phyloP scores from a whole-genome alignment of 2,888 invertebrate species.

The Phorcus lineatus region DNA sequence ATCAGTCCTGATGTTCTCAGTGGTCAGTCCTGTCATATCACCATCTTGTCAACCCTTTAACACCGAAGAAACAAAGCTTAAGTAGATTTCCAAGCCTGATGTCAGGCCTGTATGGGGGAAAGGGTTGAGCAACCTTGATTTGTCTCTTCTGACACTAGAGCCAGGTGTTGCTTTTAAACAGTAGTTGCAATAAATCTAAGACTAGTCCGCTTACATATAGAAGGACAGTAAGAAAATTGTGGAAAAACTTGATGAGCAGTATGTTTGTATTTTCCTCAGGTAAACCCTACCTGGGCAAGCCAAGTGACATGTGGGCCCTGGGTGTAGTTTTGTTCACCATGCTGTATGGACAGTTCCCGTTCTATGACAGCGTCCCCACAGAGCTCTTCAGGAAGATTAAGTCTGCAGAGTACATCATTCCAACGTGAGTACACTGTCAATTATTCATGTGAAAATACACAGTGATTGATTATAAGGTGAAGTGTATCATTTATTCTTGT shows the following conservation, averaged over 20 bases:
- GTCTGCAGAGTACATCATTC: slow-evolving; percentile 84
- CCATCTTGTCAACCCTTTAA: too few relatives aligned
- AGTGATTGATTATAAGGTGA: too few relatives aligned
- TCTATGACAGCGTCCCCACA: slow-evolving; percentile 85
- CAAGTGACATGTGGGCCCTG: slow-evolving; percentile 89
- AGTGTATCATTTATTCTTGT: too few relatives aligned
- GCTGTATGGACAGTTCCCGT: slow-evolving; percentile 88
- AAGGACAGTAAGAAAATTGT: too few relatives aligned
- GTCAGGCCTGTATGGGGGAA: too few relatives aligned
- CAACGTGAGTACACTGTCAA: slow-evolving; percentile 79
- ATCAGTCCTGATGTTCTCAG: slow-evolving; percentile 87
- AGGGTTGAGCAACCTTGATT: too few relatives aligned
- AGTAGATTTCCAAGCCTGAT: too few relatives aligned
- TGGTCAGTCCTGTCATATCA: slow-evolving; percentile 74
- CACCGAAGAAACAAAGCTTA: too few relatives aligned
- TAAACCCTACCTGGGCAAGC: slow-evolving; percentile 86
- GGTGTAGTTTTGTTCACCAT: slow-evolving; percentile 87
- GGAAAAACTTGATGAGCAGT: neutral
- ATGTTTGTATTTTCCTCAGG: slow-evolving; percentile 58
- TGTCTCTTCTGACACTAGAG: too few relatives aligned
- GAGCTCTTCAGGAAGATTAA: slow-evolving; percentile 86
- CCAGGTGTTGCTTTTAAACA: too few relatives aligned
- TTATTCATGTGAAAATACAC: neutral
- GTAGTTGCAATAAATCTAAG: too few relatives aligned
- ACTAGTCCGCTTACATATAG: too few relatives aligned